Percentiles rank a stretch among this genome's conserved stretches.
Conservation (phyloP, 1,140 invertebrate genomes). For the Caenorhabditis inopinata region DNA sequence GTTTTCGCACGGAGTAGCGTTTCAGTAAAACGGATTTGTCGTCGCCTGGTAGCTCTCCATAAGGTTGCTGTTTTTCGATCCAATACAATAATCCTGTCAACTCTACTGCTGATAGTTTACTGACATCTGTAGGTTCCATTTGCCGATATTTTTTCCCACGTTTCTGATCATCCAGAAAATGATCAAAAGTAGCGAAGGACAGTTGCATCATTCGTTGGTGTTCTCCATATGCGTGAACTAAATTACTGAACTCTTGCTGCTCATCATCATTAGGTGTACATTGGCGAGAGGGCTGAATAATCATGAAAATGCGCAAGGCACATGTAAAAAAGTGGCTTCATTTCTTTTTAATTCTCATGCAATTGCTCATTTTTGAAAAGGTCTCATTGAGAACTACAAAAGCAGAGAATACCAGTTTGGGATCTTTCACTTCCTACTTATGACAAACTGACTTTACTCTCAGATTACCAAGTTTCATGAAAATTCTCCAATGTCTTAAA, state of each 20-base stretch:
- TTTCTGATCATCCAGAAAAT: slow-evolving; percentile 39
- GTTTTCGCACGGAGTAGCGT: slow-evolving; percentile 47
- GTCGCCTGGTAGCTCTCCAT: slow-evolving; percentile 5
- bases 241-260: slow-evolving; percentile 23
- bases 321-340: too few relatives aligned
- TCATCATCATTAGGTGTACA: slow-evolving; percentile 7
- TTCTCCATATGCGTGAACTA: slow-evolving; percentile 35
- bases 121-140: slow-evolving; percentile 44
- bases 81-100: slow-evolving; percentile 48
- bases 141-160: slow-evolving; percentile 22
- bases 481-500: too few relatives aligned
- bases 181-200: slow-evolving; percentile 38
- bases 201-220: slow-evolving; percentile 48
- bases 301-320: too few relatives aligned
- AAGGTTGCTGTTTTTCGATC: slow-evolving; percentile 51
- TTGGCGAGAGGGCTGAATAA: neutral
- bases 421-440: too few relatives aligned
- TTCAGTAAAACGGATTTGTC: slow-evolving; percentile 37
- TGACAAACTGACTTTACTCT: too few relatives aligned
- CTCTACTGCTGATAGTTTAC: slow-evolving; percentile 47
- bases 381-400: too few relatives aligned
- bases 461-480: too few relatives aligned
- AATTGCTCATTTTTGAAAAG: too few relatives aligned
- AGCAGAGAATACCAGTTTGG: too few relatives aligned
- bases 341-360: too few relatives aligned